Conservation (phyloP, 1,140 invertebrate genomes). For the Zaprionus gabonicus region DNA sequence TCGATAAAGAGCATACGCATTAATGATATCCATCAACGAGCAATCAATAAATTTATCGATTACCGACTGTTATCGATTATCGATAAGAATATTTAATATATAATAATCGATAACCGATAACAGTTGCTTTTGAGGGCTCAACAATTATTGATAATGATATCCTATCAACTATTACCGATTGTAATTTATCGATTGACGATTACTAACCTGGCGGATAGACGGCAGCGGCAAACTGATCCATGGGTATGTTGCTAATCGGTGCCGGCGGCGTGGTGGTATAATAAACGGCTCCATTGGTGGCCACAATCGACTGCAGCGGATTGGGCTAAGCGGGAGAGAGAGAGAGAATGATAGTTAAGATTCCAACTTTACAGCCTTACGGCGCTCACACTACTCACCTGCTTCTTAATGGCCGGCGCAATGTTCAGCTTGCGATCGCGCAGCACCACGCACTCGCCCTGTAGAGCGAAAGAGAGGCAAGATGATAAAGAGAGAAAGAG, state of each 20-base stretch:
- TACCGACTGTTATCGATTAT: too few relatives aligned
- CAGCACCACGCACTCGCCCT: slow-evolving; percentile 91
- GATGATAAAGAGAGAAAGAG: slow-evolving; percentile 5
- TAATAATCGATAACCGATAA: too few relatives aligned
- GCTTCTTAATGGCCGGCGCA: slow-evolving; percentile 95
- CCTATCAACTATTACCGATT: not conserved
- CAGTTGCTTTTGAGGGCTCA: not conserved
- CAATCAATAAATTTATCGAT: too few relatives aligned
- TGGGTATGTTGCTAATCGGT: slow-evolving; percentile 84
- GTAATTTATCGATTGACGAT: not conserved
- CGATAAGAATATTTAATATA: too few relatives aligned
- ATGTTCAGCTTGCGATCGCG: slow-evolving; percentile 94
- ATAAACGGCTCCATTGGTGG: slow-evolving; percentile 84
- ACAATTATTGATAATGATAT: not conserved
- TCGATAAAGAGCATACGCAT: too few relatives aligned
- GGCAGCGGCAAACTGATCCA: slow-evolving; percentile 84
- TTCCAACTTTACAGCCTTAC: not conserved
- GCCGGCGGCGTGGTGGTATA: slow-evolving; percentile 84
- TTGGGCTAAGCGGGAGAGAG: slow-evolving; percentile 45
- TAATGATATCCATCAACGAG: too few relatives aligned
- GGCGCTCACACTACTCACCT: slow-evolving; percentile 85
- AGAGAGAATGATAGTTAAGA: not conserved
- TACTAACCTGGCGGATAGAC: slow-evolving; percentile 83
- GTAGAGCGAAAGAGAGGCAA: slow-evolving; percentile 48
- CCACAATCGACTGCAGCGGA: slow-evolving; percentile 79